These are phyloP conservation scores for Glaucidium brasilianum DNA, from an alignment of 2,113 vertebrate genomes.

Conservation along the genomic window DNA sequence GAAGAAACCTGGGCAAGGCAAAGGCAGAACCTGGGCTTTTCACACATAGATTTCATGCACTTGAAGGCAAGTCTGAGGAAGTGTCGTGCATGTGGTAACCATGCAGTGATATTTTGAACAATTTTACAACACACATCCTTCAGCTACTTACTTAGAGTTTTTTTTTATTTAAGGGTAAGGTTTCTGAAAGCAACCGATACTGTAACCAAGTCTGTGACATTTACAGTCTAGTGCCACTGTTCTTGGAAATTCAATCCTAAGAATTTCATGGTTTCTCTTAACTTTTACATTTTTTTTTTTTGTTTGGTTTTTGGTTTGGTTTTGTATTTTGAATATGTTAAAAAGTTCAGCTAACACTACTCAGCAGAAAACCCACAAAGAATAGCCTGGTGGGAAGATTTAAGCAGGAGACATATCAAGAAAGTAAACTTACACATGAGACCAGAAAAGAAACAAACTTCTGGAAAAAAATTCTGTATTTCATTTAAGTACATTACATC, in stretches of 20 bases:
- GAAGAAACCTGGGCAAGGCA: neutral
- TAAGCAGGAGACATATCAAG: neutral
- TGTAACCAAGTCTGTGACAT: neutral
- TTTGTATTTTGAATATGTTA: neutral
- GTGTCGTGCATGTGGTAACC: neutral
- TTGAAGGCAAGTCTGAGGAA: neutral
- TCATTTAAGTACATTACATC: neutral
- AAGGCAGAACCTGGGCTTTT: neutral
- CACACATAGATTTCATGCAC: accelerated
- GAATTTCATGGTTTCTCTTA: neutral
- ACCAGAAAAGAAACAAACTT: neutral
- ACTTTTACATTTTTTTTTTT: neutral
- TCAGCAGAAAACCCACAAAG: neutral
- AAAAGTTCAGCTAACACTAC: neutral
- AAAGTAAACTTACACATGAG: neutral
- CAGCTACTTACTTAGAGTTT: neutral
- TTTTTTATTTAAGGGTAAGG: neutral
- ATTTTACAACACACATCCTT: neutral
- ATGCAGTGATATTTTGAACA: accelerated
- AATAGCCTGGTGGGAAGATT: neutral
- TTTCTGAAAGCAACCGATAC: neutral
- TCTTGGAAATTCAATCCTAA: neutral
- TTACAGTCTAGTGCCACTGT: neutral
- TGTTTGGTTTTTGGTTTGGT: too few relatives aligned
- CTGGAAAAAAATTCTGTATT: neutral